Base-by-base conservation (phyloP, 2,888 invertebrate species). In the Lasioglossum marginatum region DNA sequence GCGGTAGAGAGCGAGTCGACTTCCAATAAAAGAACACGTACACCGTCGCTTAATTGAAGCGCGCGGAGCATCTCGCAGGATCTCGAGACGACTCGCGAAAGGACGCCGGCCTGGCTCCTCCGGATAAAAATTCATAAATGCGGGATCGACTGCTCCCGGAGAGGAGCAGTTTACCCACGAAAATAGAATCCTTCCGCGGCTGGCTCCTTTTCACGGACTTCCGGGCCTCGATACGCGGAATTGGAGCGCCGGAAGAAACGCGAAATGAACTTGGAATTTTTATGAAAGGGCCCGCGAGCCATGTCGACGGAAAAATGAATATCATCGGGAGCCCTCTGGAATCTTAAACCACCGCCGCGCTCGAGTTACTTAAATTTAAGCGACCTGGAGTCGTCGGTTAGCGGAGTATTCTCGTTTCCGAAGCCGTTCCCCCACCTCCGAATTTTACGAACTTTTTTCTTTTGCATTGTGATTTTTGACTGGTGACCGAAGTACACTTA, bases 71-170 rank as follows among this genome's bases (percentile, higher is more conserved):
- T 63, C 63, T 34, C 45, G 34, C 71, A 68, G 37, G 23, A 31
- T 63, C 77, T 37, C 73, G 63, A 63, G 79, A 63, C 63, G 73
- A 66, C 70, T 76, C 70, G 81, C 60, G 66, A 66, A 60, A n/a
- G 72, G 37, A 63, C 52, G 48, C 12, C 40, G 68, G 70, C 76
- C 34, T 34, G 34, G 12, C 68, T 68, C 19, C 16, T n/a, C 31
- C 27, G 60, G 60, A 79, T 79, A 71, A 79, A 77, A 83, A 80
- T 77, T 83, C 80, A 77, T 80, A 80, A 77, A 76, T 80, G 66
- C 72, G 72, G 27, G 23, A 76, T 83, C 72, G 70, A 45, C 40
- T 52, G 27, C 60, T 14, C 27, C 4, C n/a, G 12, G 48, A 8
- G 40, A 19, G 34, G 40, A 45, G 34, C 57, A n/a, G 72, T 57